A percentile compares a stretch with the other conserved stretches of the same genome.
Evolutionary conservation across 2,888 invertebrate genomes (phyloP).

Genomic region (Parnassius orleans): DNA sequence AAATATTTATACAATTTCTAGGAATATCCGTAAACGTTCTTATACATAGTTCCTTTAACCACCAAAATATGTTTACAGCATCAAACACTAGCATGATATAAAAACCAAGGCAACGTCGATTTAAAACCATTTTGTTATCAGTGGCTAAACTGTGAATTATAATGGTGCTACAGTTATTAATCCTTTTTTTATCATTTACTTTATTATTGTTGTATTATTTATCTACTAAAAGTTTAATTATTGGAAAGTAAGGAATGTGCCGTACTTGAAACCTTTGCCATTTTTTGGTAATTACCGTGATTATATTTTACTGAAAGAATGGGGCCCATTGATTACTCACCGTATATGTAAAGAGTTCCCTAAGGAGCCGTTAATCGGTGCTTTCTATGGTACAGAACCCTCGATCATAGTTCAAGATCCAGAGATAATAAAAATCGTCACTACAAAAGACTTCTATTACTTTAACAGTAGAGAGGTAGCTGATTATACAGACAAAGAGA

Average conservation of each 20-base stretch:
- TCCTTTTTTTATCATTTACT: background rate
- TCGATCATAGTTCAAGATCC: conserved; percentile 56
- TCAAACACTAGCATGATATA: background rate
- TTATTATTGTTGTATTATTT: conserved; percentile 32
- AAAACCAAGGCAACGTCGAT: background rate
- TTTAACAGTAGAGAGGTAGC: conserved; percentile 55
- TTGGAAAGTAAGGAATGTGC: conserved; percentile 53
- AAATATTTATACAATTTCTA: too few relatives aligned
- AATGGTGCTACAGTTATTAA: conserved; percentile 7
- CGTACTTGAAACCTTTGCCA: conserved; percentile 40
- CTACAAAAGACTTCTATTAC: conserved; percentile 58
- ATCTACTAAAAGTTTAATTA: conserved; percentile 43
- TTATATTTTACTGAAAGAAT: conserved; percentile 45
- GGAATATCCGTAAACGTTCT: too few relatives aligned
- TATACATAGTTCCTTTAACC: too few relatives aligned
- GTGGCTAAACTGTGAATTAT: background rate
- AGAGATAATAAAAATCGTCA: conserved; percentile 49
- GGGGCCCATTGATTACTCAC: conserved; percentile 36
- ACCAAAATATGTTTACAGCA: too few relatives aligned
- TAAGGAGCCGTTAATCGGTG: conserved; percentile 51
- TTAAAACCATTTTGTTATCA: background rate
- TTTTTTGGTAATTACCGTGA: conserved; percentile 56
- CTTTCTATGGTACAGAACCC: conserved; percentile 58
- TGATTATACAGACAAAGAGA: conserved; percentile 45
- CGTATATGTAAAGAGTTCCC: conserved; percentile 50